Evolutionary conservation across 30 jellyfish, hydroid and myxozoan species (phyloP).

Genomic region (Cassiopea andromeda): DNA sequence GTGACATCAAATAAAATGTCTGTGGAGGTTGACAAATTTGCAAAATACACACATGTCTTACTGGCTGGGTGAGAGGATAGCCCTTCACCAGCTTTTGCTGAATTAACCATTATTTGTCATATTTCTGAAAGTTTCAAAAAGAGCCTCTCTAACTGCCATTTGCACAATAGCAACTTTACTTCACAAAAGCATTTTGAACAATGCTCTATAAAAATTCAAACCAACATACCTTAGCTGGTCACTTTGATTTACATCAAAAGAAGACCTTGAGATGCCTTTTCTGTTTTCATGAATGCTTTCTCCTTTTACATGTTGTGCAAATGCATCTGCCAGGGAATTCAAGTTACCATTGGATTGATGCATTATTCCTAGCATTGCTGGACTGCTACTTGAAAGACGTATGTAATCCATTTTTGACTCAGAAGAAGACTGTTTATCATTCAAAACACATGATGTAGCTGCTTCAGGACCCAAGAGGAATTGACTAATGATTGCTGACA

Average conservation of each 20-base stretch:
- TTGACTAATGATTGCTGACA: constrained; percentile 46
- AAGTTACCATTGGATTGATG: constrained; percentile 26
- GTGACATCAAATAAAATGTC: too few species aligned
- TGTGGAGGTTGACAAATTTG: too few species aligned
- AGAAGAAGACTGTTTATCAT: background rate
- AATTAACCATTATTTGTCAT: too few species aligned
- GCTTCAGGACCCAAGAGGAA: constrained; percentile 38
- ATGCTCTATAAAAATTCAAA: too few species aligned
- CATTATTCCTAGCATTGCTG: constrained; percentile 36
- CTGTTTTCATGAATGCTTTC: background rate
- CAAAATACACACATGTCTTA: too few species aligned
- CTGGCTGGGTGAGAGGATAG: too few species aligned
- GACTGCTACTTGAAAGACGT: constrained; percentile 63
- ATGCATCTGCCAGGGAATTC: constrained; percentile 77
- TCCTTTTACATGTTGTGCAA: constrained; percentile 31
- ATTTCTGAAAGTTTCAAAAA: too few species aligned
- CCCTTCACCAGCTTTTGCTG: too few species aligned
- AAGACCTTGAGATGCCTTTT: background rate
- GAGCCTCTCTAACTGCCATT: too few species aligned
- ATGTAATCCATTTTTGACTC: background rate
- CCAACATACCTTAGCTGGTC: too few species aligned
- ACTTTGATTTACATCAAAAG: background rate
- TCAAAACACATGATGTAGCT: background rate
- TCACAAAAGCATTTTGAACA: too few species aligned
- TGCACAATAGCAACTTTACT: too few species aligned